phyloP scores from a whole-genome alignment of 2,888 invertebrate genomes.

The Tromatobia lineatoria region DNA sequence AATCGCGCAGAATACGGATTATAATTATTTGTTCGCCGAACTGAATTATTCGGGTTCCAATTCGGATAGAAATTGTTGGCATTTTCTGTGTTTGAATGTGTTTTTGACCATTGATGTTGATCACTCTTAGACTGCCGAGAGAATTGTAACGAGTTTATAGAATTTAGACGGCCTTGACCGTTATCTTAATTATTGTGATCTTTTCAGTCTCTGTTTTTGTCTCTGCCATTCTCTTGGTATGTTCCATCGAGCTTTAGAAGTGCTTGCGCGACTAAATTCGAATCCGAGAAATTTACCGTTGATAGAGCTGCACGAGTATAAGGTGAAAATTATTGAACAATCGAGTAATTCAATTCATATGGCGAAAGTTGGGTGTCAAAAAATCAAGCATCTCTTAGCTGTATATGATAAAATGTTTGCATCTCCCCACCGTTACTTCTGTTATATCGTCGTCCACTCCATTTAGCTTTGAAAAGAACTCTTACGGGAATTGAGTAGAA shows the following conservation, averaged over 20 bases:
- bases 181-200: constrained; percentile 1
- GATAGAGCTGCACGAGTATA: background rate
- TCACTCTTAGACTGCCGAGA: background rate
- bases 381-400: constrained; percentile 1
- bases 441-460: background rate
- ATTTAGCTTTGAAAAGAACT: constrained; percentile 14
- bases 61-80: background rate
- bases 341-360: constrained; percentile 12
- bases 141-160: constrained; percentile 4
- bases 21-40: background rate
- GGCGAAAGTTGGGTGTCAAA: constrained; percentile 1
- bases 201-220: constrained; percentile 13
- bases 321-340: constrained; percentile 5
- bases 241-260: constrained; percentile 7
- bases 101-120: background rate
- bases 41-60: background rate
- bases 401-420: constrained; percentile 7
- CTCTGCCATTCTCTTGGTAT: constrained; percentile 1
- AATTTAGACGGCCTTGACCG: background rate
- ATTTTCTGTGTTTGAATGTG: background rate
- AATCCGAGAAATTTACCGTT: constrained; percentile 10
- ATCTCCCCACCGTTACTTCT: background rate
- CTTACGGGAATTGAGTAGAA: constrained; percentile 3
- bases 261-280: constrained; percentile 4
- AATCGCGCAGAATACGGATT: background rate